These are phyloP conservation scores for Tanytarsus gracilentus DNA, from an alignment of 2,888 invertebrate genomes.

Conservation along the genomic window DNA sequence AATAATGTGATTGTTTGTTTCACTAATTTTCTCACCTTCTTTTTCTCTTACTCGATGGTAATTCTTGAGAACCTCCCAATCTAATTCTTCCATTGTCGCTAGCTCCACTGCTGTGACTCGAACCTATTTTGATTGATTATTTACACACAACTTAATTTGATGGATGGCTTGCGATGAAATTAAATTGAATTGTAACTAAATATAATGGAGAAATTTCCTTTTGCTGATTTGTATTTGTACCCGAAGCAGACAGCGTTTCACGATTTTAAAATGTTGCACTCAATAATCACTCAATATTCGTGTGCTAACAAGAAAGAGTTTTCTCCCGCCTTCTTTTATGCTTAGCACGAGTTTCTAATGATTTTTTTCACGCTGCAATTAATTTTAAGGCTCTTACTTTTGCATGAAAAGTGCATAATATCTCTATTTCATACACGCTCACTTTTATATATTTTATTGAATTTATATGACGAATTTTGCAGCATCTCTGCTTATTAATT, in stretches of 20 bases:
- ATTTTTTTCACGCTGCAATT: constrained; percentile 27
- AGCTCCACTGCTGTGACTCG: constrained; percentile 47
- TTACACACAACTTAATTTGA: constrained; percentile 1
- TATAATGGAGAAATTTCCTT: not conserved
- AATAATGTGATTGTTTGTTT: too few relatives aligned
- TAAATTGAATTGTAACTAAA: too few relatives aligned
- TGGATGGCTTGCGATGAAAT: too few relatives aligned
- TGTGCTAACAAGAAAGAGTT: constrained; percentile 9
- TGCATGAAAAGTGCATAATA: constrained; percentile 20
- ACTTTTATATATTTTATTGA: not conserved
- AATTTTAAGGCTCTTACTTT: constrained; percentile 17
- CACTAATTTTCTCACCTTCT: constrained; percentile 44
- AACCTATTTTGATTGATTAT: constrained; percentile 48
- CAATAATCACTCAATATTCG: constrained; percentile 13
- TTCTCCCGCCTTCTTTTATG: not conserved
- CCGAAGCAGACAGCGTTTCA: not conserved
- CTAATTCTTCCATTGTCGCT: constrained; percentile 45
- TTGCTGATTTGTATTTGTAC: not conserved
- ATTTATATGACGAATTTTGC: too few relatives aligned
- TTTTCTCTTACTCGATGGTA: constrained; percentile 48
- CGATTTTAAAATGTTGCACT: constrained; percentile 8
- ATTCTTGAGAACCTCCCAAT: constrained; percentile 45
- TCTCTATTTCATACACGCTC: not conserved
- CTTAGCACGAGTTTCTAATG: constrained; percentile 21
- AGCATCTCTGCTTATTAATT: too few relatives aligned